Evolutionary conservation across 2,888 invertebrate species (phyloP).

Genomic region (Hydriomena furcata): DNA sequence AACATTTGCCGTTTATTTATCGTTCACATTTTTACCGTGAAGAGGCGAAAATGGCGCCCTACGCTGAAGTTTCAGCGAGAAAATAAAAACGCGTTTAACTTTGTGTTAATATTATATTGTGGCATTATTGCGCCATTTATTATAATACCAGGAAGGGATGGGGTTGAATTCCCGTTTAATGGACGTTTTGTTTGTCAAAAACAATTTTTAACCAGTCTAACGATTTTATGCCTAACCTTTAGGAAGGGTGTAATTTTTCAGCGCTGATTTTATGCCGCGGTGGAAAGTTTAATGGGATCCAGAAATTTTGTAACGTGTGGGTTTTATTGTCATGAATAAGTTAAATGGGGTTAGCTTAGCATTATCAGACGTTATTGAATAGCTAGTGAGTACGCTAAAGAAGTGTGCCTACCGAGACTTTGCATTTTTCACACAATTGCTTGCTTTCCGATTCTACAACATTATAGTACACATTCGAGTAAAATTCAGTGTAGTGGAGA

Average conservation of each 20-base stretch:
- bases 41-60: slow-evolving; percentile 36
- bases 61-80: slow-evolving; percentile 70
- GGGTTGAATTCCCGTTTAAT: slow-evolving; percentile 78
- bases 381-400: not conserved
- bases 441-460: too few relatives aligned
- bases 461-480: too few relatives aligned
- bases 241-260: slow-evolving; percentile 65
- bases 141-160: slow-evolving; percentile 79
- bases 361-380: not conserved
- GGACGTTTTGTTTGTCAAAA: slow-evolving; percentile 80
- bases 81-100: slow-evolving; percentile 83
- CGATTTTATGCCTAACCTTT: slow-evolving; percentile 67
- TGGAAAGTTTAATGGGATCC: slow-evolving; percentile 38
- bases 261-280: slow-evolving; percentile 49
- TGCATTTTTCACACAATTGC: too few relatives aligned
- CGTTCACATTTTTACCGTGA: slow-evolving; percentile 62
- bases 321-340: slow-evolving; percentile 4
- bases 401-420: too few relatives aligned
- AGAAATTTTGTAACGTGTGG: slow-evolving; percentile 16
- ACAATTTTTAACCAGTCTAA: slow-evolving; percentile 69
- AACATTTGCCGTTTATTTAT: slow-evolving; percentile 77
- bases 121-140: slow-evolving; percentile 82
- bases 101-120: slow-evolving; percentile 83
- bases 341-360: not conserved
- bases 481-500: too few relatives aligned